Base-by-base conservation (phyloP, 2,113 vertebrate genomes). In the Nyctibius bracteatus region DNA sequence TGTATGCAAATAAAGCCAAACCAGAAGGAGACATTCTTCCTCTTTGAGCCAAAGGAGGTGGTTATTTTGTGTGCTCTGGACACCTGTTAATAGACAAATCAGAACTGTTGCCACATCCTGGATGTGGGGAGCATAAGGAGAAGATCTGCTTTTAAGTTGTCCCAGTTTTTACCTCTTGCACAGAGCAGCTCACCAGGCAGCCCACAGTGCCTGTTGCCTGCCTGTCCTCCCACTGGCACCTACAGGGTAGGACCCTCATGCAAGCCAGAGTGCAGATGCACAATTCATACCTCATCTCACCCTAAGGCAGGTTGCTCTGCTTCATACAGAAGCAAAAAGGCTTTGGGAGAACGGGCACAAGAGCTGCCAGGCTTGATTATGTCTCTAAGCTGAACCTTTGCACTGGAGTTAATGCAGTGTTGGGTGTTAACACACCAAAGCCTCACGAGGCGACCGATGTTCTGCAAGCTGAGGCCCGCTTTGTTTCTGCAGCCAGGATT, bases 391-490 rank as follows among this genome's bases (percentile, higher is more conserved):
- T 49, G 67, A 67, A 74, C 46, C n/a, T 85, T 5, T 74, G 41
- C 47, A 24, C 33, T 1, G 1, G 35, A 30, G 44, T 47, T 57
- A 22, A 17, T 0, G 14, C 21, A 31, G 43, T 2, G 23, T 2
- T 55, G 39, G 47, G 43, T 2, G 23, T 2, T 55, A 35, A 44
- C 81, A 73, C 21, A 43, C 8, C 43, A 52, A 81, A 47, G 57
- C 41, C 58, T 55, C 7, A 2, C 11, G 20, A 65, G 47, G 54
- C 2, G 0, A 39, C 57, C 31, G 30, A 12, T 28, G 33, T 4
- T 84, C 68, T 49, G 39, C 62, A 78, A 70, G 63, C 82, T 37
- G 33, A 74, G 30, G 59, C 51, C 22, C 0, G 1, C 57, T 75
- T 78, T 75, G 61, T 30, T 89, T 55, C 62, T 39, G 41, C 0